Evolutionary conservation across 1,140 invertebrate genomes (phyloP).

Genomic region (Eueides isabella): DNA sequence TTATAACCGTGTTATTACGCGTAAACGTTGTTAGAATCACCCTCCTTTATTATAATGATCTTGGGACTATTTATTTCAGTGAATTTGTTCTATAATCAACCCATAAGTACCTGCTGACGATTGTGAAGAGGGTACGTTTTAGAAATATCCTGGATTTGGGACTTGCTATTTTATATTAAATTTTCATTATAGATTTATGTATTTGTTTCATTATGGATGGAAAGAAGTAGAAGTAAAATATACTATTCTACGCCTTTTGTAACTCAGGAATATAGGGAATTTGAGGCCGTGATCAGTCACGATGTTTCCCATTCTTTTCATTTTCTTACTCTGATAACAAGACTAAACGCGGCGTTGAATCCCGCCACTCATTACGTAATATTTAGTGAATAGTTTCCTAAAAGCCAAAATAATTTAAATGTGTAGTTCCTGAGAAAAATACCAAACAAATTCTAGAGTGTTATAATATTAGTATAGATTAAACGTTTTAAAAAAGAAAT

Average conservation of each 20-base stretch:
- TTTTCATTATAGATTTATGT: neutral
- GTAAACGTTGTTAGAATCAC: conserved; percentile 70
- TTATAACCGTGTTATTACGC: conserved; percentile 70
- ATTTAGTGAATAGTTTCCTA: no score
- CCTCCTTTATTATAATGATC: conserved; percentile 65
- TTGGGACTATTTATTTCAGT: conserved; percentile 53
- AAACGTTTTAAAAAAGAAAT: no score
- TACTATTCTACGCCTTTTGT: neutral
- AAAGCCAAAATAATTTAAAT: no score
- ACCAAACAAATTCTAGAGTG: no score
- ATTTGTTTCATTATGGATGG: neutral
- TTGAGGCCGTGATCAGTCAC: no score
- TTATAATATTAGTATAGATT: no score
- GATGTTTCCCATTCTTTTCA: no score
- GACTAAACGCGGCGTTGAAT: no score
- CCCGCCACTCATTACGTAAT: no score
- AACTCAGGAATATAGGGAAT: neutral
- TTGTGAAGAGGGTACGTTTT: neutral
- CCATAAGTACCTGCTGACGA: neutral
- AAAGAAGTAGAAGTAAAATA: neutral
- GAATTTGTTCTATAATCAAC: conserved; percentile 23
- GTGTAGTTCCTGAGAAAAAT: no score
- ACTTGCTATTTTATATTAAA: neutral
- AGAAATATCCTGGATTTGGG: neutral
- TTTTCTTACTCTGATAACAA: no score